Evolutionary conservation across 2,113 vertebrate genomes (phyloP).

Genomic region (Pao palembangensis): DNA sequence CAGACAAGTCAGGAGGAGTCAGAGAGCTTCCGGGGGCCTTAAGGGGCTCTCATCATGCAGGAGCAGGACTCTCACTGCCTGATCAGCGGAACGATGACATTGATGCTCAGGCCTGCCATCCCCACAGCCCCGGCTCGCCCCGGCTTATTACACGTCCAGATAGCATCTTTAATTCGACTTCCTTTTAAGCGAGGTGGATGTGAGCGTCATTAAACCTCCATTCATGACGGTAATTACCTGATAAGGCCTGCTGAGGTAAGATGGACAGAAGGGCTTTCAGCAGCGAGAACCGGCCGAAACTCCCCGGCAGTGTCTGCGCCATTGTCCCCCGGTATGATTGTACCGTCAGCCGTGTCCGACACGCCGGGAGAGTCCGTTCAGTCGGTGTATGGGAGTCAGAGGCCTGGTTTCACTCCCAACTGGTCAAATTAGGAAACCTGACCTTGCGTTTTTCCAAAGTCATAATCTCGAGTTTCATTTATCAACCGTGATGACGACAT

Average conservation of each 20-base stretch:
- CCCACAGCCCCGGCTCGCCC: slow-evolving; percentile 29
- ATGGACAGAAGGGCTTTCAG: slow-evolving; percentile 53
- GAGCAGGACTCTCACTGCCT: slow-evolving; percentile 40
- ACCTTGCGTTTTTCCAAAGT: too few relatives aligned
- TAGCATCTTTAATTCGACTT: slow-evolving; percentile 76
- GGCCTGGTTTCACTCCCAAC: too few relatives aligned
- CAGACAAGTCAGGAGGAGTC: slow-evolving; percentile 34
- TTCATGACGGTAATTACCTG: slow-evolving; percentile 73
- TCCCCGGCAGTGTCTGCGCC: slow-evolving; percentile 16
- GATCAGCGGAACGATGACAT: slow-evolving; percentile 65
- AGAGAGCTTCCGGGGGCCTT: slow-evolving; percentile 33
- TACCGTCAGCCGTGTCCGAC: slow-evolving; percentile 7
- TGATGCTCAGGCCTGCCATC: slow-evolving; percentile 46
- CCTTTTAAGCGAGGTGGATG: slow-evolving; percentile 68
- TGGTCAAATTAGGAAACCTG: too few relatives aligned
- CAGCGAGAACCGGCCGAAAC: slow-evolving; percentile 28
- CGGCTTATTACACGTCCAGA: slow-evolving; percentile 62
- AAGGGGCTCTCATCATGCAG: slow-evolving; percentile 50
- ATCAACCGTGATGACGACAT: too few relatives aligned
- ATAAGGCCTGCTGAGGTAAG: slow-evolving; percentile 64
- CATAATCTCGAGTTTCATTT: too few relatives aligned
- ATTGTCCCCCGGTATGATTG: slow-evolving; percentile 11
- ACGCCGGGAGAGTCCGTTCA: background rate
- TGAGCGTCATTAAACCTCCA: slow-evolving; percentile 67
- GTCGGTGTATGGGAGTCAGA: too few relatives aligned